Conservation (phyloP, 2,113 vertebrate species). For the Hypocryptadius cinnamomeus region DNA sequence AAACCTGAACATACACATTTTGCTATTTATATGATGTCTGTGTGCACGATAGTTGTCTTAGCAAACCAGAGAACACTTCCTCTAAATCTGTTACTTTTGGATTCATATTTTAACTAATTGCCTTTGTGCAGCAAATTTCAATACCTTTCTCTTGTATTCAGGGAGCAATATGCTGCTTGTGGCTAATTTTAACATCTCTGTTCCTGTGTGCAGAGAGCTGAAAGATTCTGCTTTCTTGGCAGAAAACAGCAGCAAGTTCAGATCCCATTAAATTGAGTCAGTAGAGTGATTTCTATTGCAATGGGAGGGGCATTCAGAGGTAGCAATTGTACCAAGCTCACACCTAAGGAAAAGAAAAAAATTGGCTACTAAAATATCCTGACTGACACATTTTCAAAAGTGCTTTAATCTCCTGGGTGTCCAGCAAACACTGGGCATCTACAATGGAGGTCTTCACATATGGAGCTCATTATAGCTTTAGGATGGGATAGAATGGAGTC, state of each 20-base stretch:
- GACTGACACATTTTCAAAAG: background rate
- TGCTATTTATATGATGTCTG: background rate
- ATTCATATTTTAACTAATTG: background rate
- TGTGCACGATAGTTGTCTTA: background rate
- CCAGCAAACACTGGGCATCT: background rate
- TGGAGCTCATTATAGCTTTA: background rate
- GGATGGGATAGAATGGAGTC: background rate
- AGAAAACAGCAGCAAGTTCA: slow-evolving; percentile 13
- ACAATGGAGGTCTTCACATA: background rate
- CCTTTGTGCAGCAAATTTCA: background rate
- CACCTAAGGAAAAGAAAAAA: background rate
- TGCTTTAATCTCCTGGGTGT: background rate
- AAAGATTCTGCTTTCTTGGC: slow-evolving; percentile 1
- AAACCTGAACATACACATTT: background rate
- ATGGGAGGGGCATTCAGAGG: background rate
- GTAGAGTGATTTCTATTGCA: background rate
- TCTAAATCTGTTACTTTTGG: background rate
- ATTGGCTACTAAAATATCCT: background rate
- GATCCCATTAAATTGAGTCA: background rate
- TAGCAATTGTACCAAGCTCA: background rate
- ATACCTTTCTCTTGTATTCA: slow-evolving; percentile 13
- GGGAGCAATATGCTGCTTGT: background rate
- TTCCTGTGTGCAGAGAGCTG: background rate
- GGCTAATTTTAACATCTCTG: slow-evolving; percentile 32
- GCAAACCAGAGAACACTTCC: background rate